phyloP scores from a whole-genome alignment of 2,113 vertebrate species.

The Hyperoodon ampullatus region DNA sequence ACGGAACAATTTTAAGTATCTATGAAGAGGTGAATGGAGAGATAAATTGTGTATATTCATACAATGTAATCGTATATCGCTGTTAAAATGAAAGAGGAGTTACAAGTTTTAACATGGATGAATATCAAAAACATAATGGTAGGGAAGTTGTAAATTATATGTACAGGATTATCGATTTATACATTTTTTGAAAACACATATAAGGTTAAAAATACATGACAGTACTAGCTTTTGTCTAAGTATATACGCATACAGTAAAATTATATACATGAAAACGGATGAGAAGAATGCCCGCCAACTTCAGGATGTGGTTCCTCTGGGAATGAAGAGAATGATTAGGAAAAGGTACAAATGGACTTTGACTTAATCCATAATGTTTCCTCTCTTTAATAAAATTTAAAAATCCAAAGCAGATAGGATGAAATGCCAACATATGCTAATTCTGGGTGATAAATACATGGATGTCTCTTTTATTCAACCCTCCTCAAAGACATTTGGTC shows the following conservation, averaged over 20 bases:
- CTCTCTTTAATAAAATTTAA: conserved; percentile 20
- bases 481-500: neutral
- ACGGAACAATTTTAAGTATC: neutral
- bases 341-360: neutral
- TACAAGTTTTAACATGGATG: neutral
- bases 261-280: neutral
- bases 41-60: neutral
- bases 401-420: neutral
- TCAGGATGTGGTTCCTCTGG: neutral
- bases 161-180: neutral
- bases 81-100: neutral
- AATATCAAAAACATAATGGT: neutral
- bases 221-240: neutral
- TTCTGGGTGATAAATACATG: neutral
- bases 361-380: neutral
- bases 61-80: neutral
- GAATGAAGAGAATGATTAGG: neutral
- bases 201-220: neutral
- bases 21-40: neutral
- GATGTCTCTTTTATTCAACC: neutral
- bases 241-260: neutral
- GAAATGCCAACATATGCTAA: neutral
- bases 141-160: neutral
- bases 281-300: neutral
- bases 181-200: neutral